These are phyloP conservation scores for Epirrhoe alternata DNA, from an alignment of 2,888 invertebrate species.

Conservation along the genomic window DNA sequence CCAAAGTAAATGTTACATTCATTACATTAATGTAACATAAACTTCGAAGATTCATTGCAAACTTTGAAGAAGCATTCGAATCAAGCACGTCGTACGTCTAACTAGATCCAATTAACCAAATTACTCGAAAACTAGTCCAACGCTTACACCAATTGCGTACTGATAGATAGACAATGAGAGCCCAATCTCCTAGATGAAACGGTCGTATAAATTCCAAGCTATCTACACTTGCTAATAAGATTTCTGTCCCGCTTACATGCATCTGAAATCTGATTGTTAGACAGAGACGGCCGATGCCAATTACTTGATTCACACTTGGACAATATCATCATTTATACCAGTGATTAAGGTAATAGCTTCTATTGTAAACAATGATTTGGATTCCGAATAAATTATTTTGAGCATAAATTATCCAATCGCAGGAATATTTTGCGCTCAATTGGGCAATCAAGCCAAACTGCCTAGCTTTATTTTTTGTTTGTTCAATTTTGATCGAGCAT, in stretches of 20 bases:
- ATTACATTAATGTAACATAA: conserved; percentile 28
- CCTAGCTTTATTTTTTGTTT: conserved; percentile 18
- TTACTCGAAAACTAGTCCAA: conserved; percentile 42
- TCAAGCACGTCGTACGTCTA: conserved; percentile 33
- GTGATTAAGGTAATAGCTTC: conserved; percentile 32
- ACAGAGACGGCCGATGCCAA: conserved; percentile 28
- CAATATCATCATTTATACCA: conserved; percentile 39
- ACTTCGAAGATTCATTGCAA: conserved; percentile 30
- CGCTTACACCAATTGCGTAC: conserved; percentile 44
- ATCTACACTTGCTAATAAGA: conserved; percentile 37
- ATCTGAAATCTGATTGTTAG: conserved; percentile 13
- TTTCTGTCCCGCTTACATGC: conserved; percentile 32
- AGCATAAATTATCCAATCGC: conserved; percentile 23
- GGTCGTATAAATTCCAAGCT: conserved; percentile 44
- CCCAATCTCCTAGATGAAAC: conserved; percentile 48
- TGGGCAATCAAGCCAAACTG: conserved; percentile 16
- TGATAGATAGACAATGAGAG: conserved; percentile 50
- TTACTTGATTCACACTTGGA: conserved; percentile 32
- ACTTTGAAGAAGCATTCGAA: conserved; percentile 28
- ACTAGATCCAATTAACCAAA: conserved; percentile 36
- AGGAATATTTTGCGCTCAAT: conserved; percentile 26
- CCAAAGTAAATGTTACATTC: conserved; percentile 18
- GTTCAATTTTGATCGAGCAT: conserved; percentile 7
- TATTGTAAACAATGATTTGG: conserved; percentile 30
- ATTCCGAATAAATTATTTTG: conserved; percentile 25